phyloP scores from a whole-genome alignment of 2,888 invertebrate genomes.

The Macrosoma leucophasiata region DNA sequence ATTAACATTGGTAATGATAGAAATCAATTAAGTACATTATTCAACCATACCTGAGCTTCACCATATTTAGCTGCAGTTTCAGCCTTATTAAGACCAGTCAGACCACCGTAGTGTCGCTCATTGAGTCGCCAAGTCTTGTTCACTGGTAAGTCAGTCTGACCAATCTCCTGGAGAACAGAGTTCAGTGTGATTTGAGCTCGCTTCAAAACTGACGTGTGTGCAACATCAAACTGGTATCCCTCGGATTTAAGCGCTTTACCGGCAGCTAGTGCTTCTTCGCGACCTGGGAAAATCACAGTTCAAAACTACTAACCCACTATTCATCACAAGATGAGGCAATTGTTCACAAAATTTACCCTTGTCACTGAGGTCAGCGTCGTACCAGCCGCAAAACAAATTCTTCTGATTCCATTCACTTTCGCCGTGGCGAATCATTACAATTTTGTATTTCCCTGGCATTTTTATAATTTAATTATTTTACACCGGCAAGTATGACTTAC shows the following conservation, averaged over 20 bases:
- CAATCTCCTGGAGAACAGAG: constrained; percentile 79
- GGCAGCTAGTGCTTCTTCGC: constrained; percentile 80
- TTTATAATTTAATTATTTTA: constrained; percentile 22
- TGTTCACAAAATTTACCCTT: constrained; percentile 69
- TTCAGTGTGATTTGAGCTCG: constrained; percentile 85
- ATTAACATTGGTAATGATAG: too few species aligned
- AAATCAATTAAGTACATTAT: constrained; percentile 1
- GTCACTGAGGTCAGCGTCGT: constrained; percentile 80
- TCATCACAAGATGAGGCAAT: background rate
- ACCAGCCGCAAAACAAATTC: constrained; percentile 86
- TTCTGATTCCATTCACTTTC: constrained; percentile 86
- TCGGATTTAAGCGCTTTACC: constrained; percentile 83
- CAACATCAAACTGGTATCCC: constrained; percentile 83
- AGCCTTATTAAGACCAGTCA: constrained; percentile 89
- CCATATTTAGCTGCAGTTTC: constrained; percentile 91
- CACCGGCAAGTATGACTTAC: constrained; percentile 27
- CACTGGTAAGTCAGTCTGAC: constrained; percentile 80
- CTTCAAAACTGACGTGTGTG: constrained; percentile 86
- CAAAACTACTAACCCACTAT: too few species aligned
- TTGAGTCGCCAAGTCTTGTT: constrained; percentile 88
- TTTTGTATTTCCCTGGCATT: constrained; percentile 72
- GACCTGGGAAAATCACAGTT: constrained; percentile 69
- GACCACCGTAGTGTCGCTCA: constrained; percentile 91
- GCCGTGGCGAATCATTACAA: constrained; percentile 85
- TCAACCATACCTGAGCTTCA: constrained; percentile 80